phyloP scores from a whole-genome alignment of 2,888 invertebrate genomes.

The Cheilosia vernalis region DNA sequence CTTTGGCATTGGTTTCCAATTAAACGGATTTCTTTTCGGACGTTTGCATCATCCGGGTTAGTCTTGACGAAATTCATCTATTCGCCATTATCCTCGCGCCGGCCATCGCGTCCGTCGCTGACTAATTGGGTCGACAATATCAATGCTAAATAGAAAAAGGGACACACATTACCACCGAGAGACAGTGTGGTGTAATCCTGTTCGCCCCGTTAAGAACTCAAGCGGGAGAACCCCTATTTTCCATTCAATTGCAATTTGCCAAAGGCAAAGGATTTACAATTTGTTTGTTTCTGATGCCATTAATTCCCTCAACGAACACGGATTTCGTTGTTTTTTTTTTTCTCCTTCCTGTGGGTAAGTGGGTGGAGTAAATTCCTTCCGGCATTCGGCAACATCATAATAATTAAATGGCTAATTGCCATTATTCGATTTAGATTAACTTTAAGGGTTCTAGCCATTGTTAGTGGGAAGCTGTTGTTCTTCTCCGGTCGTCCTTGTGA shows the following conservation, averaged over 20 bases:
- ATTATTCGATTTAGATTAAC: conserved; percentile 51
- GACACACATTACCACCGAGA: conserved; percentile 15
- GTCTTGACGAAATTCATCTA: conserved; percentile 37
- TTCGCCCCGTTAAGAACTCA: conserved; percentile 3
- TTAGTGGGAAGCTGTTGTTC: neutral
- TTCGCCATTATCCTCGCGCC: conserved; percentile 26
- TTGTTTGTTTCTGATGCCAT: conserved; percentile 25
- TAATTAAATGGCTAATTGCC: conserved; percentile 60
- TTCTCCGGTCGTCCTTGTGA: neutral
- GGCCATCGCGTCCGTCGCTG: no score
- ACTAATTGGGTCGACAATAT: conserved; percentile 58
- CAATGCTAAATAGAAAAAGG: conserved; percentile 52
- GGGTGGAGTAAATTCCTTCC: conserved; percentile 25
- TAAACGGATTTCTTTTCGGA: conserved; percentile 66
- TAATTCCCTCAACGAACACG: conserved; percentile 16
- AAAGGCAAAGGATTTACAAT: conserved; percentile 24
- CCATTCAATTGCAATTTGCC: conserved; percentile 62
- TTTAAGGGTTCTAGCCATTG: neutral
- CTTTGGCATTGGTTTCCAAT: conserved; percentile 67
- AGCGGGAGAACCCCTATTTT: conserved; percentile 8
- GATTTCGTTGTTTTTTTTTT: neutral
- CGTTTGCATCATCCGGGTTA: conserved; percentile 26
- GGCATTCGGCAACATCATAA: conserved; percentile 25
- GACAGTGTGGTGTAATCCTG: neutral
- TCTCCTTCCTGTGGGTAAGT: conserved; percentile 2